A percentile compares a stretch with the other conserved stretches of the same genome.
phyloP scores from a whole-genome alignment of 2,888 invertebrate species.

The Chalcosyrphus nemorum region DNA sequence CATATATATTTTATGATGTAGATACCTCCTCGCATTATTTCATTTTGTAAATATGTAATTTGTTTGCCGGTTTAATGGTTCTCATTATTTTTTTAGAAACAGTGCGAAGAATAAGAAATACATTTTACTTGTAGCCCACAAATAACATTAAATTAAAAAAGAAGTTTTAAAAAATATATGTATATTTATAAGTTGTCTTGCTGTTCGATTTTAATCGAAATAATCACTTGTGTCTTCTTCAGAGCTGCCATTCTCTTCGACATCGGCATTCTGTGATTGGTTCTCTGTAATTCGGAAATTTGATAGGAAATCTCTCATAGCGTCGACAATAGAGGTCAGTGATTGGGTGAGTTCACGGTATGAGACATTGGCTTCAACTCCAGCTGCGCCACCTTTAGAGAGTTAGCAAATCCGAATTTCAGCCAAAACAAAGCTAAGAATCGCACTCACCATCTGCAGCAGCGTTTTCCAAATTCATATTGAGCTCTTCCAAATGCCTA shows the following conservation, averaged over 20 bases:
- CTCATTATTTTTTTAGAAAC: not conserved
- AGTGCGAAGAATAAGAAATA: conserved; percentile 37
- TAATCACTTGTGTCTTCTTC: conserved; percentile 83
- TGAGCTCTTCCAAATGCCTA: conserved; percentile 75
- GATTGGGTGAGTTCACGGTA: conserved; percentile 84
- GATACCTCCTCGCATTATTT: not conserved
- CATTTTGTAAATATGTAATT: conserved; percentile 16
- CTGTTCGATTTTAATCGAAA: conserved; percentile 77
- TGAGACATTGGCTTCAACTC: conserved; percentile 80
- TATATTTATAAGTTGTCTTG: not conserved
- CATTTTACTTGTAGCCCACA: conserved; percentile 24
- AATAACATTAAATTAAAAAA: conserved; percentile 10
- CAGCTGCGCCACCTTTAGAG: conserved; percentile 77
- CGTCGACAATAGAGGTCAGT: conserved; percentile 86
- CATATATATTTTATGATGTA: not conserved
- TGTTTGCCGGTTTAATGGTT: conserved; percentile 5
- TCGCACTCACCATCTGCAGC: conserved; percentile 75
- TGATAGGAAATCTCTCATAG: conserved; percentile 88
- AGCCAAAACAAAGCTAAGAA: not conserved
- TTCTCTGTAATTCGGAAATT: conserved; percentile 85
- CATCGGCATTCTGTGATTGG: conserved; percentile 81
- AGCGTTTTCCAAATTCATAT: conserved; percentile 76
- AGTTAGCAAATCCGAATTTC: conserved; percentile 11
- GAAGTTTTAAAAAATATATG: conserved; percentile 22
- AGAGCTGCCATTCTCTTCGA: conserved; percentile 83